Conservation (phyloP, 1,140 invertebrate species). For the Lethrus apterus region DNA sequence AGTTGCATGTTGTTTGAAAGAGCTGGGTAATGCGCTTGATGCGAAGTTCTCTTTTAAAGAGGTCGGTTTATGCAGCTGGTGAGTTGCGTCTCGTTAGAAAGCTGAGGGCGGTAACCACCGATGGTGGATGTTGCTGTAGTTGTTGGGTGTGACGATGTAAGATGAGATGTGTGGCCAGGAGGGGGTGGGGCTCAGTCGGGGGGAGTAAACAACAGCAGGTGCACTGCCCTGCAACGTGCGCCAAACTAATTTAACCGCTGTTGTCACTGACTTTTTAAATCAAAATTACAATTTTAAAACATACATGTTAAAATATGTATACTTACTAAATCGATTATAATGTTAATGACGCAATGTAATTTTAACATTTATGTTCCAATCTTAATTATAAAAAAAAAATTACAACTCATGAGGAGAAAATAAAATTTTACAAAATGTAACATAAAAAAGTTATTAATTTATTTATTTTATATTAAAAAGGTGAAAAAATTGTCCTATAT, state of each 20-base stretch:
- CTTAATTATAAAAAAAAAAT: too few species aligned
- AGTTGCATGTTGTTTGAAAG: constrained; percentile 15
- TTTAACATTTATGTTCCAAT: too few species aligned
- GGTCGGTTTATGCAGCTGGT: constrained; percentile 19
- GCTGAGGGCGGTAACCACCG: constrained; percentile 2
- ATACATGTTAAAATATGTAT: too few species aligned
- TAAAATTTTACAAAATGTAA: too few species aligned
- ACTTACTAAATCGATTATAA: too few species aligned
- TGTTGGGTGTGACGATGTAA: constrained; percentile 30
- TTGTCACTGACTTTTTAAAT: too few species aligned
- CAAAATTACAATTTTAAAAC: too few species aligned
- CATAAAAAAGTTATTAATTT: too few species aligned
- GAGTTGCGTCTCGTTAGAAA: constrained; percentile 6
- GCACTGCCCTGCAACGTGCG: constrained; percentile 40
- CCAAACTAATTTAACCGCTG: constrained; percentile 37
- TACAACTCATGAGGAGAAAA: too few species aligned
- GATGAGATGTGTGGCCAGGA: constrained; percentile 37
- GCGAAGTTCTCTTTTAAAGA: constrained; percentile 18
- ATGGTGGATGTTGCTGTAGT: constrained; percentile 22
- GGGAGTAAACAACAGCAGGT: constrained; percentile 37
- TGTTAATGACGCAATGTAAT: too few species aligned
- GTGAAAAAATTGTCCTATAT: background rate
- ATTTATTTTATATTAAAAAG: too few species aligned
- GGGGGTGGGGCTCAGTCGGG: constrained; percentile 35
- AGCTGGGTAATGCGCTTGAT: constrained; percentile 10